Conservation (phyloP, 2,888 invertebrate genomes). For the Spilosoma lubricipeda region DNA sequence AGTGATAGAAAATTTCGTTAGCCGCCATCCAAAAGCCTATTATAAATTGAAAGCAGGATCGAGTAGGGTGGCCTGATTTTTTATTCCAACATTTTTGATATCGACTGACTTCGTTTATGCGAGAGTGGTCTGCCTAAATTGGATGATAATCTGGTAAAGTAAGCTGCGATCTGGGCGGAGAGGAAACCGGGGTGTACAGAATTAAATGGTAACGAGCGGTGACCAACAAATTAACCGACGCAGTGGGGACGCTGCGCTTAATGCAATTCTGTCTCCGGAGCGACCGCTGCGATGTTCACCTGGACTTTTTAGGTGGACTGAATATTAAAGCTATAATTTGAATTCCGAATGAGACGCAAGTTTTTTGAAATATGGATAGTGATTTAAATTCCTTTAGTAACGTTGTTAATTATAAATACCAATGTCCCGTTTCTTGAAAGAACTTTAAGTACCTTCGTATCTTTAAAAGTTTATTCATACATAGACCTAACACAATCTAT, state of each 20-base stretch:
- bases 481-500: too few species aligned
- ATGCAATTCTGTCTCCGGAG: constrained; percentile 58
- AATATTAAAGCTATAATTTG: constrained; percentile 47
- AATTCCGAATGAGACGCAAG: constrained; percentile 22
- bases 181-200: constrained; percentile 50
- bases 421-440: neutral
- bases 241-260: constrained; percentile 57
- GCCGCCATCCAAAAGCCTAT: constrained; percentile 43
- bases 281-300: constrained; percentile 27
- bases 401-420: neutral
- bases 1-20: constrained; percentile 30
- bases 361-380: constrained; percentile 20
- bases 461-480: too few species aligned
- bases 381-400: neutral
- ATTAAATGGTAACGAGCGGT: constrained; percentile 70
- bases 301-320: constrained; percentile 40
- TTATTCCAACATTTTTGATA: constrained; percentile 51
- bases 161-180: constrained; percentile 43
- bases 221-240: constrained; percentile 70
- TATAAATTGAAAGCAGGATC: constrained; percentile 44
- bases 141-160: constrained; percentile 56
- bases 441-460: too few species aligned
- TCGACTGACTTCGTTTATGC: constrained; percentile 52
- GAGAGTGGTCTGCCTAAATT: constrained; percentile 47
- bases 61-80: constrained; percentile 42